Evolutionary conservation across 2,797 vertebrate genomes (phyloP).

Genomic region (Melanotaenia nigrans): DNA sequence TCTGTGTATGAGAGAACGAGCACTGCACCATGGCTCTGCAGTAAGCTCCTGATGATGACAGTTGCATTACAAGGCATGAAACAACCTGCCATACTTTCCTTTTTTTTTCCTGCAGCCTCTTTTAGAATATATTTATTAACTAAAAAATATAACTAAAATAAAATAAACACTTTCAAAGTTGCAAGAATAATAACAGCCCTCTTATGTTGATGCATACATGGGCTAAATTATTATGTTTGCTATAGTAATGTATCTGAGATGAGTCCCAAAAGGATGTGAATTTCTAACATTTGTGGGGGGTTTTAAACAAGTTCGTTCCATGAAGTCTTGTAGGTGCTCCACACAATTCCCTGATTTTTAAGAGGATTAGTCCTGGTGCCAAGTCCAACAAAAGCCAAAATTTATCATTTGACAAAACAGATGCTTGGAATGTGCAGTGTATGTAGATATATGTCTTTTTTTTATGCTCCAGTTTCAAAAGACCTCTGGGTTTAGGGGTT

Average conservation of each 20-base stretch:
- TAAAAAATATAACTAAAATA: not conserved
- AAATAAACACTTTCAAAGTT: not conserved
- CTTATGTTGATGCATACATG: not conserved
- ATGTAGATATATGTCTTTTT: slow-evolving; percentile 56
- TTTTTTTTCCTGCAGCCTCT: slow-evolving; percentile 33
- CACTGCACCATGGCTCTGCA: slow-evolving; percentile 68
- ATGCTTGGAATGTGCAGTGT: slow-evolving; percentile 59
- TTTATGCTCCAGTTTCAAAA: slow-evolving; percentile 52
- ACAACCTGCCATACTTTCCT: slow-evolving; percentile 65
- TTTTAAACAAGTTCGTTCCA: not conserved
- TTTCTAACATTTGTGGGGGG: slow-evolving; percentile 4
- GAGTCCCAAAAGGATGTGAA: not conserved
- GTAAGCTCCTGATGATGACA: slow-evolving; percentile 72
- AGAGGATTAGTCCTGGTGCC: slow-evolving; percentile 41
- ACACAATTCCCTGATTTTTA: slow-evolving; percentile 23
- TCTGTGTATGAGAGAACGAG: slow-evolving; percentile 50
- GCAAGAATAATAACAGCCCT: not conserved
- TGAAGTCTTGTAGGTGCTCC: slow-evolving; percentile 7
- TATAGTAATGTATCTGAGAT: not conserved
- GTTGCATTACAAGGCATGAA: slow-evolving; percentile 77
- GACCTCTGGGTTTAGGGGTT: slow-evolving; percentile 21
- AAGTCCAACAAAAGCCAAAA: slow-evolving; percentile 71
- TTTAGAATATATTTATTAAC: slow-evolving; percentile 37
- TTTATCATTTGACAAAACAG: slow-evolving; percentile 66
- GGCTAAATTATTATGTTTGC: not conserved